Evolutionary conservation across 2,888 invertebrate genomes (phyloP).

Genomic region (Chrysolina oricalcia): DNA sequence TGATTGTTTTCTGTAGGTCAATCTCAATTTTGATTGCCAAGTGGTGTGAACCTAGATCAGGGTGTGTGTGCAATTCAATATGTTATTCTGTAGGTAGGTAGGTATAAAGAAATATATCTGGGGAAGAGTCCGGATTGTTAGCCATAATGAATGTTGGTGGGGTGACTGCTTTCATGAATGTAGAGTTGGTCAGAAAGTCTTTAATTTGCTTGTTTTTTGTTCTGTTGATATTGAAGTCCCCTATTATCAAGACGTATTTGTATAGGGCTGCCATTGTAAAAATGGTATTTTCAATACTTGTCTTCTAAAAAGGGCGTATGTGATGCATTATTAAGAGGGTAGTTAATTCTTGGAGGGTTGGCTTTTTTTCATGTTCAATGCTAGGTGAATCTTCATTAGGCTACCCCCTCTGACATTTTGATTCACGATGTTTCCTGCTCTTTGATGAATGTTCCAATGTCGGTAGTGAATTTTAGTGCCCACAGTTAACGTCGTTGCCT

Average conservation of each 20-base stretch:
- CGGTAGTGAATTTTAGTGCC: slow-evolving; percentile 1
- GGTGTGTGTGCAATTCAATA: slow-evolving; percentile 9
- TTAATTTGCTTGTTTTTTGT: slow-evolving; percentile 14
- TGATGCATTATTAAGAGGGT: slow-evolving; percentile 37
- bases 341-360: slow-evolving; percentile 29
- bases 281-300: slow-evolving; percentile 18
- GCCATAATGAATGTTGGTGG: slow-evolving; percentile 18
- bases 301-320: slow-evolving; percentile 35
- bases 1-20: slow-evolving; percentile 13
- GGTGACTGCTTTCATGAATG: slow-evolving; percentile 15
- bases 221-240: background rate
- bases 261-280: background rate
- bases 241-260: too few species aligned
- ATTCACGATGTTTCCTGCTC: background rate
- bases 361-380: too few species aligned
- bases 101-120: slow-evolving; percentile 10
- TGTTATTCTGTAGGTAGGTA: slow-evolving; percentile 9
- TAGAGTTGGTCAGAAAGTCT: slow-evolving; percentile 16
- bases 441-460: slow-evolving; percentile 6
- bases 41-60: background rate
- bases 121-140: slow-evolving; percentile 9
- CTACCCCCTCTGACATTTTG: background rate
- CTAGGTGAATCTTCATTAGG: too few species aligned
- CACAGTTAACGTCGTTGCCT: background rate
- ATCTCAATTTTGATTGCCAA: background rate